Conservation (phyloP, 2,888 invertebrate genomes). For the Athalia rosae region DNA sequence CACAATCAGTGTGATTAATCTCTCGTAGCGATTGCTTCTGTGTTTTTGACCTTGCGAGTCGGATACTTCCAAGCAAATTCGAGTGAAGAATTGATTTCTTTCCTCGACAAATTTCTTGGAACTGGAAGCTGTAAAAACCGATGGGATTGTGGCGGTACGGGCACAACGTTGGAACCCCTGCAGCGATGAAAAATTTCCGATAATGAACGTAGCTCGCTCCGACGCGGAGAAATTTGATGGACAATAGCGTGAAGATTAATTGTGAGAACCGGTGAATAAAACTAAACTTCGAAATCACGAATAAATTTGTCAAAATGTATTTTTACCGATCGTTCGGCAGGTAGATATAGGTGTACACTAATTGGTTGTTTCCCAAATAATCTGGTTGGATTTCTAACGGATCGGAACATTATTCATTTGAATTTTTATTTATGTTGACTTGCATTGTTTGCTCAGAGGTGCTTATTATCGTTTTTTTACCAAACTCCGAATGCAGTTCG, state of each 20-base stretch:
- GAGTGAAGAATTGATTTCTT: background rate
- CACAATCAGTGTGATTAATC: background rate
- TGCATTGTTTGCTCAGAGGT: slow-evolving; percentile 48
- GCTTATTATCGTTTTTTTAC: slow-evolving; percentile 51
- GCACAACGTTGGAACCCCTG: background rate
- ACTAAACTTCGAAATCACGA: too few species aligned
- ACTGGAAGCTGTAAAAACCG: background rate
- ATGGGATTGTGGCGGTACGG: background rate
- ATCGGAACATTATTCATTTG: slow-evolving; percentile 20
- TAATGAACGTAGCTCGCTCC: too few species aligned
- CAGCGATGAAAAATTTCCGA: background rate
- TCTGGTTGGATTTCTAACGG: slow-evolving; percentile 8
- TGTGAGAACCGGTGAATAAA: background rate
- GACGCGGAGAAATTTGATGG: too few species aligned
- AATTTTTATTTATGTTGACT: slow-evolving; percentile 35
- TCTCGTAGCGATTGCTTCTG: background rate
- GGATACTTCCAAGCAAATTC: background rate
- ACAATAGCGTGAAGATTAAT: too few species aligned
- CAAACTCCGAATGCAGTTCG: slow-evolving; percentile 49
- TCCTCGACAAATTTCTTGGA: background rate
- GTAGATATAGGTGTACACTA: background rate
- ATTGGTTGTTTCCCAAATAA: slow-evolving; percentile 24
- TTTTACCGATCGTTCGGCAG: too few species aligned
- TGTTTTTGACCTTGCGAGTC: background rate
- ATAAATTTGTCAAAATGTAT: too few species aligned